Percentiles rank a stretch among this genome's conserved stretches.
Conservation (phyloP, 1,140 invertebrate genomes). For the Arion vulgaris region DNA sequence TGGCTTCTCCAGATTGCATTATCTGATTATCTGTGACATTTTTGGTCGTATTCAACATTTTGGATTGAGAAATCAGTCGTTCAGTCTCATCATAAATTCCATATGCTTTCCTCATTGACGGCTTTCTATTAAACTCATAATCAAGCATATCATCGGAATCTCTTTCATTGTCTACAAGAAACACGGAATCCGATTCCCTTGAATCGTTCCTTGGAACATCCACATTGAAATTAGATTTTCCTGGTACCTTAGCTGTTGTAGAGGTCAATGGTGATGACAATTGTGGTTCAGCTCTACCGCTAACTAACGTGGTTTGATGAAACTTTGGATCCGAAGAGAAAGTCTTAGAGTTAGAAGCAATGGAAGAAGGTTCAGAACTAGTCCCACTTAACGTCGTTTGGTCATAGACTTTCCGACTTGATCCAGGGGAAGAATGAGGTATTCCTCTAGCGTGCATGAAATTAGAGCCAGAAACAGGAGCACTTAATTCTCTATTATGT, state of each 20-base stretch:
- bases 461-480: background rate
- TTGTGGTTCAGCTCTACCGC: background rate
- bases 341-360: background rate
- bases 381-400: background rate
- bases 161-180: conserved; percentile 38
- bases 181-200: conserved; percentile 45
- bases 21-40: background rate
- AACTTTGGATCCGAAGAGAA: conserved; percentile 22
- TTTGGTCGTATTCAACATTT: background rate
- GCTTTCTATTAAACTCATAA: conserved; percentile 47
- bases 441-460: background rate
- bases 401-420: background rate
- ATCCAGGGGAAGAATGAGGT: background rate
- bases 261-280: background rate
- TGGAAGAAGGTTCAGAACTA: background rate
- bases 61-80: conserved; percentile 31
- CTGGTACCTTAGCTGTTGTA: background rate
- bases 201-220: conserved; percentile 38
- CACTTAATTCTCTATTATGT: conserved; percentile 22
- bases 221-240: background rate
- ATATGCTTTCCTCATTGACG: conserved; percentile 64
- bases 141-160: background rate
- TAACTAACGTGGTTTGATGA: background rate
- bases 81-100: conserved; percentile 62
- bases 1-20: background rate